phyloP scores from a whole-genome alignment of 2,888 invertebrate genomes.

The Barypeithes pellucidus region DNA sequence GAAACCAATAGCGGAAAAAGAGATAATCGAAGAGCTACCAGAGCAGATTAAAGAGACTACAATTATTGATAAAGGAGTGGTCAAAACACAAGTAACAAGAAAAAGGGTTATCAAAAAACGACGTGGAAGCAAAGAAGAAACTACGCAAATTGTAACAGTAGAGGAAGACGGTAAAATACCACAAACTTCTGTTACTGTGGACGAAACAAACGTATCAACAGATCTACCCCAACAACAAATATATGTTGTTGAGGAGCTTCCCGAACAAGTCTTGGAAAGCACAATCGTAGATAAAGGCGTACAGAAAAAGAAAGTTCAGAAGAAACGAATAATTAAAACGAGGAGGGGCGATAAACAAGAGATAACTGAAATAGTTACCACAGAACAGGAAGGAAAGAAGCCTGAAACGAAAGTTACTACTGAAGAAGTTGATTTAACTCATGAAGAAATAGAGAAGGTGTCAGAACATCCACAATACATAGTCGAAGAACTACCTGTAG shows the following conservation, averaged over 20 bases:
- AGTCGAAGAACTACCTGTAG: slow-evolving; percentile 58
- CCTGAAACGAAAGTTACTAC: slow-evolving; percentile 53
- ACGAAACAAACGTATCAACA: slow-evolving; percentile 23
- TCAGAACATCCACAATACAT: slow-evolving; percentile 61
- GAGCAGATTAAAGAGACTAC: slow-evolving; percentile 65
- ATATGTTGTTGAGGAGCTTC: slow-evolving; percentile 62
- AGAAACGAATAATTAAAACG: slow-evolving; percentile 59
- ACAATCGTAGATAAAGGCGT: slow-evolving; percentile 66
- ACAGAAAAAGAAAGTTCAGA: slow-evolving; percentile 55
- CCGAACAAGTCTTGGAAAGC: slow-evolving; percentile 62
- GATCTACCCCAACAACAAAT: slow-evolving; percentile 56
- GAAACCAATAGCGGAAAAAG: slow-evolving; percentile 62
- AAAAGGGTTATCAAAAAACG: slow-evolving; percentile 59
- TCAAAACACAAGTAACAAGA: slow-evolving; percentile 59
- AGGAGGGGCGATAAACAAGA: slow-evolving; percentile 67
- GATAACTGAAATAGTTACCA: slow-evolving; percentile 68
- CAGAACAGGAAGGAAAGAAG: slow-evolving; percentile 60
- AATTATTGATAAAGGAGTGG: slow-evolving; percentile 62
- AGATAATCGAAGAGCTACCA: slow-evolving; percentile 69
- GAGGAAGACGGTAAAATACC: slow-evolving; percentile 70
- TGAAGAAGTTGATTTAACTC: slow-evolving; percentile 59
- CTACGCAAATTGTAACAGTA: slow-evolving; percentile 62
- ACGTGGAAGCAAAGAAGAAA: slow-evolving; percentile 61
- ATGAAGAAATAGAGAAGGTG: slow-evolving; percentile 58
- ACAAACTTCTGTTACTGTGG: slow-evolving; percentile 61